phyloP scores from a whole-genome alignment of 2,888 invertebrate genomes.

The Netelia fuscicornis region DNA sequence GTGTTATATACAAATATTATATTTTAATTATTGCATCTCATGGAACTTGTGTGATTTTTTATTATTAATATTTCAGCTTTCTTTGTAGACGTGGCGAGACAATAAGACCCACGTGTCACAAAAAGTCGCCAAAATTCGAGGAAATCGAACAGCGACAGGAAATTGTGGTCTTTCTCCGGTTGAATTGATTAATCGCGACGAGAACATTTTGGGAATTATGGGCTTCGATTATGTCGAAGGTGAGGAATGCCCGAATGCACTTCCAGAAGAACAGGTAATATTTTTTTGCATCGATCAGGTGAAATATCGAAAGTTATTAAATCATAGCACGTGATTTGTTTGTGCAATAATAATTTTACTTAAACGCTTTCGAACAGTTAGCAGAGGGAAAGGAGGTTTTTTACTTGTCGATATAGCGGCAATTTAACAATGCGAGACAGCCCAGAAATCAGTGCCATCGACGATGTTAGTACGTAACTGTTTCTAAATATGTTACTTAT shows the following conservation, averaged over 20 bases:
- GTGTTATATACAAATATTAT: neutral
- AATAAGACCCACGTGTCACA: no score
- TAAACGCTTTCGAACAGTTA: constrained; percentile 6
- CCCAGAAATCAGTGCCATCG: neutral
- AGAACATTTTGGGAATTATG: constrained; percentile 53
- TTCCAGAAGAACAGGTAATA: constrained; percentile 25
- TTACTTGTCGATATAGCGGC: neutral
- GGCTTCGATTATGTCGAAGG: constrained; percentile 18
- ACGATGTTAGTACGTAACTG: neutral
- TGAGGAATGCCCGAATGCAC: neutral
- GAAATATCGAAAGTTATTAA: neutral
- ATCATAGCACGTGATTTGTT: neutral
- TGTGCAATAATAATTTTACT: constrained; percentile 1
- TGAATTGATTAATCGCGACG: constrained; percentile 1
- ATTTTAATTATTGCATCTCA: neutral
- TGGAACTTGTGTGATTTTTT: no score
- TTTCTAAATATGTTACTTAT: neutral
- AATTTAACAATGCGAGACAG: neutral
- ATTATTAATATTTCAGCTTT: no score
- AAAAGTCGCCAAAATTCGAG: no score
- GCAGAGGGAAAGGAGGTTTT: constrained; percentile 12
- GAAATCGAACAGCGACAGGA: no score
- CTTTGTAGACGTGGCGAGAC: no score
- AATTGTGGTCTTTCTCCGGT: constrained; percentile 12
- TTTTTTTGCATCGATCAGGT: neutral